Evolutionary conservation across 2,797 vertebrate genomes (phyloP).

Genomic region (Lindbergichthys nudifrons): DNA sequence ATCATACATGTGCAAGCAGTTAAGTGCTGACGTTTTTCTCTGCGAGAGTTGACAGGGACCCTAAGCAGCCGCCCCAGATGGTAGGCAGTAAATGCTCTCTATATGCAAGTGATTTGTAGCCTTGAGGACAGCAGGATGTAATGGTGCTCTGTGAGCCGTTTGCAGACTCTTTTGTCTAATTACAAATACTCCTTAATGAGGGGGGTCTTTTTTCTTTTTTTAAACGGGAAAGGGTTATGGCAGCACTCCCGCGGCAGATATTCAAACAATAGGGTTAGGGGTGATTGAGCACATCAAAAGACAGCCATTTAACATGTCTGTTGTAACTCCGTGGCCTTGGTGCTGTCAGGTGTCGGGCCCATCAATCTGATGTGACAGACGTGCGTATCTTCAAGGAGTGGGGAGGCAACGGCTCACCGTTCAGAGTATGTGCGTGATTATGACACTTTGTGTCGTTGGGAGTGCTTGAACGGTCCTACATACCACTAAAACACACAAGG

Average conservation of each 20-base stretch:
- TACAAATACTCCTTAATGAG: conserved; percentile 78
- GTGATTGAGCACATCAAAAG: conserved; percentile 72
- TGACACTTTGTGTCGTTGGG: conserved; percentile 47
- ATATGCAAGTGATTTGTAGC: conserved; percentile 80
- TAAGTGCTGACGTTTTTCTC: conserved; percentile 70
- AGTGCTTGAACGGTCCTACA: conserved; percentile 40
- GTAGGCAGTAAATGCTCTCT: conserved; percentile 74
- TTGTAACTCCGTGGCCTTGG: conserved; percentile 47
- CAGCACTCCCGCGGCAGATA: conserved; percentile 58
- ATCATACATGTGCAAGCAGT: conserved; percentile 72
- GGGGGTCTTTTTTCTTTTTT: conserved; percentile 32
- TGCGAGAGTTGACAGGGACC: conserved; percentile 75
- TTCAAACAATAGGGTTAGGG: conserved; percentile 66
- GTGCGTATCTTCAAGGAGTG: conserved; percentile 29
- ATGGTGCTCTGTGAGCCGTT: conserved; percentile 74
- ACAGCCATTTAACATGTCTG: conserved; percentile 62
- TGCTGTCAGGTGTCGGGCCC: conserved; percentile 28
- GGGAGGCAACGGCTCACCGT: conserved; percentile 10
- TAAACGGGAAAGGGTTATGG: conserved; percentile 62
- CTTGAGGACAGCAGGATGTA: conserved; percentile 78
- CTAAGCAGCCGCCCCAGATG: conserved; percentile 73
- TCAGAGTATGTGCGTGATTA: conserved; percentile 53
- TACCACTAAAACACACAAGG: conserved; percentile 59
- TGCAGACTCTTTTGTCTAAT: conserved; percentile 79
- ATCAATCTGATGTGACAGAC: conserved; percentile 52